Evolutionary conservation across 2,797 vertebrate species (phyloP), one percentile per base, ranked within the genome.

Genomic region (Argya squamiceps): DNA sequence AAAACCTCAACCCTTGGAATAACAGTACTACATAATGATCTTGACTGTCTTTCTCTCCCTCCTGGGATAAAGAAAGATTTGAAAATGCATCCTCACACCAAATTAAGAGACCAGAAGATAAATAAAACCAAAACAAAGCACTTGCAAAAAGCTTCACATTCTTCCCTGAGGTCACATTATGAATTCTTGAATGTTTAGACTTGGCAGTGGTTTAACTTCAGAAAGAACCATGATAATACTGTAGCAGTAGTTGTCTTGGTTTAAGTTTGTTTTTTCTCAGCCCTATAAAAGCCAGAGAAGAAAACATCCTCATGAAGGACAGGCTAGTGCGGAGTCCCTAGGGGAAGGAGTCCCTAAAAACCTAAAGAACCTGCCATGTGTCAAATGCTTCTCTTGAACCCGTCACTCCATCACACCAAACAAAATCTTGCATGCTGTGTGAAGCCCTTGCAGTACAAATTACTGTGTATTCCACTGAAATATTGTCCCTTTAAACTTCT

Each of bases 111-210:
- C 84, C 1, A 1, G 73, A 75, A 89, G 39, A 81, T 37, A 95
- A 92, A 94, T 71, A 91, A 91, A 95, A 92, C 37, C 55, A 84
- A 93, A 88, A 69, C 71, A 85, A 85, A 93, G 79, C 36, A 34
- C 79, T 78, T 30, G 82, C 19, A 23, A 90, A 93, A 93, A 88
- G 46, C 88, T 88, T 71, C 4, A 2, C 1, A 3, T 56, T 93
- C 64, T 81, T 94, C 94, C 90, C 93, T 73, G 70, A 92, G 93
- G 73, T 78, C 24, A 0, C 43, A 85, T 49, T 63, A 74, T 5
- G 2, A 88, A 74, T 80, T 69, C 70, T 39, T 63, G 43, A 86
- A 44, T 71, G 76, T 84, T 95, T 52, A 83, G 44, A 77, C 49
- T 74, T 88, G 82, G 89, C 87, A 91, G 68, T 8, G 29, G 58